Percentiles rank a stretch among this genome's conserved stretches.
phyloP scores from a whole-genome alignment of 1,140 invertebrate genomes.

The Phortica variegata region DNA sequence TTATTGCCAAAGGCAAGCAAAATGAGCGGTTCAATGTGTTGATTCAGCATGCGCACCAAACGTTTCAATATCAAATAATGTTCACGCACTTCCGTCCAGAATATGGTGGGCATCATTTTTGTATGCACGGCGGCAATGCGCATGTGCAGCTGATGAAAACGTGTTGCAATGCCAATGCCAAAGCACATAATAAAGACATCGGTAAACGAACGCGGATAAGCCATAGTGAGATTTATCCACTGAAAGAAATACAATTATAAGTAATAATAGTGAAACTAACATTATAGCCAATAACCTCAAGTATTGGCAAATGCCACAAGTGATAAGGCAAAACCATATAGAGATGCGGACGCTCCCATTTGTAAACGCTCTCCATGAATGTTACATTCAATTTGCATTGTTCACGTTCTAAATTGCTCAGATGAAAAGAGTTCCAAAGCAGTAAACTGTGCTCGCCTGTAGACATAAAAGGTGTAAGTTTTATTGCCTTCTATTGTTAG shows the following conservation, averaged over 20 bases:
- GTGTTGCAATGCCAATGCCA: constrained; percentile 60
- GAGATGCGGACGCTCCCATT: constrained; percentile 42
- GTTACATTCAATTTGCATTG: constrained; percentile 46
- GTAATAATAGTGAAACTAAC: too few species aligned
- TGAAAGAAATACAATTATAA: constrained; percentile 5
- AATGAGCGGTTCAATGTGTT: constrained; percentile 58
- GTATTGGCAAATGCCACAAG: constrained; percentile 32
- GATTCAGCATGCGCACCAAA: constrained; percentile 65
- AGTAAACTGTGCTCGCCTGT: constrained; percentile 40
- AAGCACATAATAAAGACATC: constrained; percentile 68
- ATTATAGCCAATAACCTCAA: constrained; percentile 30
- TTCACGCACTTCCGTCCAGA: constrained; percentile 59
- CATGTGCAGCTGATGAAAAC: constrained; percentile 64
- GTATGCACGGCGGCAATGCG: constrained; percentile 58
- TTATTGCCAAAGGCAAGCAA: constrained; percentile 45
- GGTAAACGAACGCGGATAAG: constrained; percentile 56
- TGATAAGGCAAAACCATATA: constrained; percentile 36
- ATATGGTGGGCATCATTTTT: constrained; percentile 63
- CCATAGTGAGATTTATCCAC: constrained; percentile 48
- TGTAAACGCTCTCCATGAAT: constrained; percentile 40
- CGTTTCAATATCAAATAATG: constrained; percentile 66
- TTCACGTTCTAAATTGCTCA: constrained; percentile 39
- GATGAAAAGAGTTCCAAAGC: constrained; percentile 37
- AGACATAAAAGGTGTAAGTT: not conserved
- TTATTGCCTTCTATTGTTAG: not conserved